Evolutionary conservation across 2,888 invertebrate genomes (phyloP).

Genomic region (Megastigmus dorsalis): DNA sequence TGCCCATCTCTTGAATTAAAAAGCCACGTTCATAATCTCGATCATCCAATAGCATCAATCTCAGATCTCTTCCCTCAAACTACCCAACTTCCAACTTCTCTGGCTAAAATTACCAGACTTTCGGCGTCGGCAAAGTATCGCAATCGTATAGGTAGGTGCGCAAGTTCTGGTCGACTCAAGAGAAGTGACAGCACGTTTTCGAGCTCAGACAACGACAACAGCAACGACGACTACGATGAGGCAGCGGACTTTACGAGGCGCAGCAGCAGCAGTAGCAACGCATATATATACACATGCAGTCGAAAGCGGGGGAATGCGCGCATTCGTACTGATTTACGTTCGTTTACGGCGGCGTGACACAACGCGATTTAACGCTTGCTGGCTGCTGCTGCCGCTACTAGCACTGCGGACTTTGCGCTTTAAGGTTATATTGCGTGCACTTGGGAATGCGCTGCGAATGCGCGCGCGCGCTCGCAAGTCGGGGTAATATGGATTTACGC

Average conservation of each 20-base stretch:
- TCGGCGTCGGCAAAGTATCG: too few relatives aligned
- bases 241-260: conserved; percentile 33
- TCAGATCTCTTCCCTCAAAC: too few relatives aligned
- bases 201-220: conserved; percentile 1
- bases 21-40: too few relatives aligned
- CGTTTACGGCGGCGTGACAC: conserved; percentile 28
- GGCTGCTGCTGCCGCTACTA: background rate
- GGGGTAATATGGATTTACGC: conserved; percentile 44
- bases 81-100: too few relatives aligned
- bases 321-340: conserved; percentile 48
- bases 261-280: too few relatives aligned
- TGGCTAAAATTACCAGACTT: too few relatives aligned
- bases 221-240: background rate
- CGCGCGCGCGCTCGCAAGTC: background rate
- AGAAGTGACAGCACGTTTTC: background rate
- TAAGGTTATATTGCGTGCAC: conserved; percentile 21
- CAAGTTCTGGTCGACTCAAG: too few relatives aligned
- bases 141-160: too few relatives aligned
- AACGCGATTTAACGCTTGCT: conserved; percentile 27
- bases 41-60: too few relatives aligned
- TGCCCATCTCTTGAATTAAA: too few relatives aligned
- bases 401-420: background rate
- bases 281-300: background rate
- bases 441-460: background rate
- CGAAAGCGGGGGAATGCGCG: background rate